Conservation (phyloP, 2,797 vertebrate species). For the Galaxias olidus region DNA sequence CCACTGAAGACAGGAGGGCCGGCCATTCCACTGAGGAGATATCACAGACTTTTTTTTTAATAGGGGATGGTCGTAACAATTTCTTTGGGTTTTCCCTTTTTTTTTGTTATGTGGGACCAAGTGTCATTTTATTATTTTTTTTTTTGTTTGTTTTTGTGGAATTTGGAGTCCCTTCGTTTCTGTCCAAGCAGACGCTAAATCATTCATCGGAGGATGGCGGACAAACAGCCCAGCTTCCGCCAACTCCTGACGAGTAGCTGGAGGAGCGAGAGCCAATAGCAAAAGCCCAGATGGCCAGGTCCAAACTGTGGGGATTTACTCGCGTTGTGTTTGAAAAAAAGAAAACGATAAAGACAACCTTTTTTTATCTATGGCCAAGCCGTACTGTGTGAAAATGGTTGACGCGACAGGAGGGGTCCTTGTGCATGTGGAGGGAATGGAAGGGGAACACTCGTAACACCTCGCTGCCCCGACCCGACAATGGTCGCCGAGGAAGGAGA, state of each 20-base stretch:
- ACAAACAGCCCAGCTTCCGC: slow-evolving; percentile 38
- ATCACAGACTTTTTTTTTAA: slow-evolving; percentile 32
- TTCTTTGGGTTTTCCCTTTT: slow-evolving; percentile 29
- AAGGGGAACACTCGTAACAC: slow-evolving; percentile 22
- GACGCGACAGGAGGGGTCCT: slow-evolving; percentile 14
- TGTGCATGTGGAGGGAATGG: slow-evolving; percentile 5
- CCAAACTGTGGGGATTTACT: slow-evolving; percentile 48
- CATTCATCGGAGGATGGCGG: slow-evolving; percentile 42
- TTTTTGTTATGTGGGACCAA: slow-evolving; percentile 76
- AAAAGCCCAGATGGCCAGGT: slow-evolving; percentile 49
- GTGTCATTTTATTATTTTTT: too few relatives aligned
- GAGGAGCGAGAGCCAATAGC: slow-evolving; percentile 14
- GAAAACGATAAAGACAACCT: slow-evolving; percentile 38
- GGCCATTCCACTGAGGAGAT: slow-evolving; percentile 44
- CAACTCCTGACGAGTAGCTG: slow-evolving; percentile 22
- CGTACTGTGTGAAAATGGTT: slow-evolving; percentile 44
- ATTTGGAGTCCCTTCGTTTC: slow-evolving; percentile 55
- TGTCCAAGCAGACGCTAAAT: slow-evolving; percentile 50
- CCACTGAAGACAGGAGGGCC: slow-evolving; percentile 82
- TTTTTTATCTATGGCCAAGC: slow-evolving; percentile 42
- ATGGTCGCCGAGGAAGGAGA: slow-evolving; percentile 6
- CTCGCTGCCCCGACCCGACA: slow-evolving; percentile 16
- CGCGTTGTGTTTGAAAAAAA: slow-evolving; percentile 37
- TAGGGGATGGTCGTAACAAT: slow-evolving; percentile 8
- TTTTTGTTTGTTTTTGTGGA: slow-evolving; percentile 39